phyloP scores from a whole-genome alignment of 2,888 invertebrate genomes.

The Willowsia nigromaculata region DNA sequence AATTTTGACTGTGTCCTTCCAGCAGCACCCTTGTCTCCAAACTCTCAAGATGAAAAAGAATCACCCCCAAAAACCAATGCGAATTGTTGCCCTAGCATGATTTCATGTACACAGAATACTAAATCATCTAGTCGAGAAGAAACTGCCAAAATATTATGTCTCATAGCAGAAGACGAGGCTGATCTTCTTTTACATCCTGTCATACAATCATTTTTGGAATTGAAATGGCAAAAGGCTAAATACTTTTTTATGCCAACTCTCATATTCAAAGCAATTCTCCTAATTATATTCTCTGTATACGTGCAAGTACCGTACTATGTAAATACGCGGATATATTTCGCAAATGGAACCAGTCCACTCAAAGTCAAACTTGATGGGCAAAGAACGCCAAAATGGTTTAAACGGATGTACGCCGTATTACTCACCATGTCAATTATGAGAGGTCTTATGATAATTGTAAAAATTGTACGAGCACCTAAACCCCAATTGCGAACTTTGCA shows the following conservation, averaged over 20 bases:
- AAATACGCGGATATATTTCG: too few relatives aligned
- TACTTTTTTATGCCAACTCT: constrained; percentile 90
- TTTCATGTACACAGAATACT: background rate
- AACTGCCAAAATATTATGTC: constrained; percentile 49
- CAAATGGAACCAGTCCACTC: too few relatives aligned
- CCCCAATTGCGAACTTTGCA: background rate
- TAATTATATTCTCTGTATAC: constrained; percentile 87
- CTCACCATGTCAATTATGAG: constrained; percentile 5
- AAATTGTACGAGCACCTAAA: constrained; percentile 7
- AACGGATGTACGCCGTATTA: background rate
- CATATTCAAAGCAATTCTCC: constrained; percentile 87
- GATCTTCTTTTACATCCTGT: constrained; percentile 90
- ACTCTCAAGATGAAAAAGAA: background rate
- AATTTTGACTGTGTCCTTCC: constrained; percentile 81
- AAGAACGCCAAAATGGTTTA: background rate
- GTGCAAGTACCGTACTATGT: constrained; percentile 81
- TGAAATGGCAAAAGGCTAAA: constrained; percentile 91
- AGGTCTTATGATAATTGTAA: background rate
- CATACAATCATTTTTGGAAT: constrained; percentile 90
- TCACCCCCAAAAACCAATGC: background rate
- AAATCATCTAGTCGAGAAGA: background rate
- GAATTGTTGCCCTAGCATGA: background rate
- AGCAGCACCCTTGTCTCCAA: background rate
- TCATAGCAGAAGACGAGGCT: constrained; percentile 79
- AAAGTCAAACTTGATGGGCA: background rate